Evolutionary conservation across 2,113 vertebrate genomes (phyloP), one percentile per base, ranked within the genome.

Genomic region (Isichthys henryi): DNA sequence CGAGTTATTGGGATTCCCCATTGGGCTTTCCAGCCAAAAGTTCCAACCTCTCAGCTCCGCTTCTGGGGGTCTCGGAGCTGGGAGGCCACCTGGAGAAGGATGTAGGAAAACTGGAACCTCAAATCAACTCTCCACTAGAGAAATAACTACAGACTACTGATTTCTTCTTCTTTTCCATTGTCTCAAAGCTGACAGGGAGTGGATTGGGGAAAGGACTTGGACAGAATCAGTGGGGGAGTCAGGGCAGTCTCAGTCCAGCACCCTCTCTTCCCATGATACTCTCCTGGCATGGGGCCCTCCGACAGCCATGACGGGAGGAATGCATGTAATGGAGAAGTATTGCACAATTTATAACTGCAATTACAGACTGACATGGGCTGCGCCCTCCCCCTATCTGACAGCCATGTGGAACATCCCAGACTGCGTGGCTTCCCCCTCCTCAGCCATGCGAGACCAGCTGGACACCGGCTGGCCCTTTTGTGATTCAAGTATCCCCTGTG

Each of bases 311-410:
- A 88, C 3, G 3, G 19, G n/a, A 83, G 58, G 90, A 89, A 89
- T 88, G 86, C 77, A 58, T 89, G 90, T 77, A 89, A 89, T 85
- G 90, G 89, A 90, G 87, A 88, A 45, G 85, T 86, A 86, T 85
- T 85, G 89, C 88, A 86, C 88, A 90, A 84, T 87, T 88, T 88
- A 90, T 74, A 58, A 66, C 87, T 86, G 88, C 88, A 89, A 87
- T 84, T 83, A 89, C 80, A 90, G 58, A 17, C 35, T 39, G 3
- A 27, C 74, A 31, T 43, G 62, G 74, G 31, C 74, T 74, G 89
- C 39, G 70, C 89, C 74, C n/a, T 21, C 46, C 84, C 19, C 89
- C 52, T 48, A 48, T 89, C 66, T 89, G 77, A 87, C 88, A 53
- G 45, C 31, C 17, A 19, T 35, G 21, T 80, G 46, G 45, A 43